Conservation (phyloP, 2,113 vertebrate species). For the Pagrus major region DNA sequence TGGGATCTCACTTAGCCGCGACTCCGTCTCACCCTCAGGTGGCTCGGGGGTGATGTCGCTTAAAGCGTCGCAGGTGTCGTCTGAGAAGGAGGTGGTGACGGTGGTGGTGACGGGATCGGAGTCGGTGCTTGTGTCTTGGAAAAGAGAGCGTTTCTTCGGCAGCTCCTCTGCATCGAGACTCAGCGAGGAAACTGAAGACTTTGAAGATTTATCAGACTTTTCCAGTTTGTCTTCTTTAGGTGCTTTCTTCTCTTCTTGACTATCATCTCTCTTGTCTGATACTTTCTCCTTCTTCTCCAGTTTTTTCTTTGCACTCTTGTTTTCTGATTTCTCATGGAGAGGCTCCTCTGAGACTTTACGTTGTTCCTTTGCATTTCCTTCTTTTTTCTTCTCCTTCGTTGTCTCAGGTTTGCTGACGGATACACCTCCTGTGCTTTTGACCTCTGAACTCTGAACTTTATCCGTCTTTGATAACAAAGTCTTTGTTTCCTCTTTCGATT, state of each 20-base stretch:
- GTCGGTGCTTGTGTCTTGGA: constrained; percentile 70
- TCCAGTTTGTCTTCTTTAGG: constrained; percentile 60
- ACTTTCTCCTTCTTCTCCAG: constrained; percentile 75
- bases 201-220: constrained; percentile 47
- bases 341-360: constrained; percentile 82
- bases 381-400: constrained; percentile 86
- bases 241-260: constrained; percentile 59
- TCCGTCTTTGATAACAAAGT: constrained; percentile 82
- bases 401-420: constrained; percentile 71
- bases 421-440: constrained; percentile 81
- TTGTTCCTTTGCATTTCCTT: constrained; percentile 86
- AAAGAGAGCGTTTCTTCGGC: constrained; percentile 23
- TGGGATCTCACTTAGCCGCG: constrained; percentile 44
- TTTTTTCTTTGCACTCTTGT: constrained; percentile 72
- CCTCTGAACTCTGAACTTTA: constrained; percentile 81
- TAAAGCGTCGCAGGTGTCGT: constrained; percentile 78
- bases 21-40: constrained; percentile 59
- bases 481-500: constrained; percentile 86
- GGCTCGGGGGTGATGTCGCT: constrained; percentile 83
- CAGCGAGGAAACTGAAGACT: constrained; percentile 32
- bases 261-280: constrained; percentile 71
- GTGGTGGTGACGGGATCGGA: constrained; percentile 79
- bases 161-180: constrained; percentile 46
- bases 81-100: constrained; percentile 78
- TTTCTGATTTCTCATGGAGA: constrained; percentile 64